Evolutionary conservation across 1,140 invertebrate species (phyloP), one percentile per base, ranked within the genome.

Genomic region (Steinernema khuongi): DNA sequence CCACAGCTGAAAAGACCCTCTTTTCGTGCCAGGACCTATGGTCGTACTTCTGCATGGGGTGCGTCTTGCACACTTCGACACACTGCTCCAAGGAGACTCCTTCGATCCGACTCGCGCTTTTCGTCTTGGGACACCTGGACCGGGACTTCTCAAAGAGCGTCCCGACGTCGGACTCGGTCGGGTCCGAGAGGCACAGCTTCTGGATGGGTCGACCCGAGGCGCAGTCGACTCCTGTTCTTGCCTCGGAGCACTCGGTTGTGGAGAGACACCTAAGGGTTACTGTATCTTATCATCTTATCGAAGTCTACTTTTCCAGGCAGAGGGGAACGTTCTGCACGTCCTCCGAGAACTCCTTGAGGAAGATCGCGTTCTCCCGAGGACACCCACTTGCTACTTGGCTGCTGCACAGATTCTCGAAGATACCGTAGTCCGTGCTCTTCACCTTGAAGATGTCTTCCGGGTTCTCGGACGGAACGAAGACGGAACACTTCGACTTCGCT

Each of bases 321-420:
- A n/a, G 7, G 11, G 50, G 50, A 11, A 60, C 50, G 22, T 60
- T 60, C 2, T 14, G 4, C 22, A 22, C 7, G 7, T 17, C 11
- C 11, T 60, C 50, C 7, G 26, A 14, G 50, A 60, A 60, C 4
- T 60, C 50, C 19, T 60, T 60, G 4, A 60, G 14, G 50, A 60
- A 60, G 19, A 60, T 60, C 50, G 50, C 14, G 26, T 60, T 60
- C 19, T 60, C 50, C 19, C 50, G 11, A 14, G 50, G 7, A 22
- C 50, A 60, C 19, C 26, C 50, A 14, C 22, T 7, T 22, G 22
- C 50, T n/a, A 60, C 22, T 22, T 60, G 50, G 26, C 50, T 60
- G 14, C 26, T 60, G 22, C 50, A 60, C 14, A 60, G 50, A 26
- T 60, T 60, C 50, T 60, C 50, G 50, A 60, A 60, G 50, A 60